Percentiles rank a stretch among this genome's conserved stretches.
Evolutionary conservation across 2,888 invertebrate species (phyloP).

Genomic region (Diarsia rubi): DNA sequence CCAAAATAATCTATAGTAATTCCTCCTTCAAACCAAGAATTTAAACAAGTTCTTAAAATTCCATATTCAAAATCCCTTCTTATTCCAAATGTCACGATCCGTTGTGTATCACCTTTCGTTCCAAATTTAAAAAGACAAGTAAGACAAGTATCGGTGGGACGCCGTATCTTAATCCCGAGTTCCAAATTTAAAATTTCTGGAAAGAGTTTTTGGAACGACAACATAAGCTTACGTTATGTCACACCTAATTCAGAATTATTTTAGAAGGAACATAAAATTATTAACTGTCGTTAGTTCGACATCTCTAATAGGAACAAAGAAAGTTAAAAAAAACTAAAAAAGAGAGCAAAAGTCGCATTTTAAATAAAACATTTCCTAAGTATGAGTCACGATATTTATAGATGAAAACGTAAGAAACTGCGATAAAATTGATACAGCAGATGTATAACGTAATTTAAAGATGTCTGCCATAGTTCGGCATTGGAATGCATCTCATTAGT

Average conservation of each 20-base stretch:
- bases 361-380: conserved; percentile 21
- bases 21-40: conserved; percentile 14
- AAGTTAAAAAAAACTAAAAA: conserved; percentile 13
- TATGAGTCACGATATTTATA: conserved; percentile 28
- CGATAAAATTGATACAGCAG: conserved; percentile 53
- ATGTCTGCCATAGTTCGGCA: conserved; percentile 61
- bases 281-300: conserved; percentile 10
- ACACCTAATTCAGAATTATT: conserved; percentile 29
- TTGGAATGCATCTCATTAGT: conserved; percentile 66
- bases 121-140: conserved; percentile 82
- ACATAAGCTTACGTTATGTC: conserved; percentile 56
- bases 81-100: conserved; percentile 76
- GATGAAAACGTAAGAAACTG: conserved; percentile 51
- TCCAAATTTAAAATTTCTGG: conserved; percentile 88
- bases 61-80: conserved; percentile 69
- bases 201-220: conserved; percentile 85
- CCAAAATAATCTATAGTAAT: conserved; percentile 5
- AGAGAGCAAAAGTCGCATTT: conserved; percentile 20
- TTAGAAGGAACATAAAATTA: conserved; percentile 19
- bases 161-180: conserved; percentile 85
- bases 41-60: conserved; percentile 47
- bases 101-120: conserved; percentile 83
- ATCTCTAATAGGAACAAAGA: conserved; percentile 14
- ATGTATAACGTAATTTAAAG: conserved; percentile 64
- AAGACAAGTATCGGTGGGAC: conserved; percentile 80